Percentiles rank a stretch among this genome's conserved stretches.
Conservation (phyloP, 2,888 invertebrate genomes). For the Sinopyrophorus schimmeli region DNA sequence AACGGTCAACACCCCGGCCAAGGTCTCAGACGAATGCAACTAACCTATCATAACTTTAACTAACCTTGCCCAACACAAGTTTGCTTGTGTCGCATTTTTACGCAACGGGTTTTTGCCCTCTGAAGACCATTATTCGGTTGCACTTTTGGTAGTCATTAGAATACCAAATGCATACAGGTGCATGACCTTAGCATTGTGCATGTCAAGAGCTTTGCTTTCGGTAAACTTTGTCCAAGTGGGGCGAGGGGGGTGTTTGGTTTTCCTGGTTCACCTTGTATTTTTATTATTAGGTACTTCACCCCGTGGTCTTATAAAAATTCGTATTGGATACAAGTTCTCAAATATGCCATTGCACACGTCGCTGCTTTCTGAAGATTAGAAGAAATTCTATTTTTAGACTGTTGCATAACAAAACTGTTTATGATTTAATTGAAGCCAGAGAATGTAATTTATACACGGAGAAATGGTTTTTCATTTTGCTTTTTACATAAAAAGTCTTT, state of each 20-base stretch:
- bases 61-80: constrained; percentile 43
- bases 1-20: constrained; percentile 57
- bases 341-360: too few species aligned
- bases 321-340: too few species aligned
- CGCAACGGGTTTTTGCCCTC: constrained; percentile 28
- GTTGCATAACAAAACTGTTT: too few species aligned
- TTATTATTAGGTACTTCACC: constrained; percentile 15
- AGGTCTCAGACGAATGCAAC: constrained; percentile 52
- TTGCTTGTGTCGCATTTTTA: constrained; percentile 37
- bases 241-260: constrained; percentile 11
- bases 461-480: too few species aligned
- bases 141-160: constrained; percentile 24
- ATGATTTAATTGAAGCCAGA: too few species aligned
- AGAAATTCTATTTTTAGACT: too few species aligned
- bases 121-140: constrained; percentile 22
- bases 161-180: constrained; percentile 25
- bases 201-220: constrained; percentile 8
- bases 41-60: constrained; percentile 56
- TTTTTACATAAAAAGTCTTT: too few species aligned
- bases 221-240: constrained; percentile 9
- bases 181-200: constrained; percentile 16
- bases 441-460: too few species aligned
- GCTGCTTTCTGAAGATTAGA: too few species aligned
- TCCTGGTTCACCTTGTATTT: constrained; percentile 18
- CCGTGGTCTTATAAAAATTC: constrained; percentile 6